Base-by-base conservation (phyloP, 1,140 invertebrate genomes). In the Sycophaga agraensis region DNA sequence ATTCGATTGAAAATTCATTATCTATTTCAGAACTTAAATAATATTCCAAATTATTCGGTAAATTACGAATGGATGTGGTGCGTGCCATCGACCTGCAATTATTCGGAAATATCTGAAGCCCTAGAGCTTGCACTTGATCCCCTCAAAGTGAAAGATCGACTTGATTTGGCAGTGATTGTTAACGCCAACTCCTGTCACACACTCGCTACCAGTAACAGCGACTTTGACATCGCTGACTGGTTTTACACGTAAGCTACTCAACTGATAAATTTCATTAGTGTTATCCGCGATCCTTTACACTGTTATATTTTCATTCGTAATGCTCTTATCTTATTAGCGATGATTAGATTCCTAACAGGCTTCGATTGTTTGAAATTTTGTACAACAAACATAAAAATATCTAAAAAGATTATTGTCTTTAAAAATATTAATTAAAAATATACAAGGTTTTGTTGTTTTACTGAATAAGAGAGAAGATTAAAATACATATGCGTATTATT, bases 11-110 rank as follows among this genome's bases (percentile, higher is more conserved):
- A 53, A 31, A 40, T 22, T n/a, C n/a, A n/a, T 37, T 28, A 4
- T 39, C n/a, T 39, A 17, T 28, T 43, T 40, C 45, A 75, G 74
- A 61, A 63, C 21, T 34, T 65, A 34, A 46, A 73, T 60, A 67
- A 67, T 8, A 0, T 65, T 43, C 2, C 68, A 65, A 0, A 50
- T 22, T 24, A 43, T 4, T 60, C 75, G 7, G 51, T 68, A 0
- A 26, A 59, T 1, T 77, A 73, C 63, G 70, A 71, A 17, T 74
- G 73, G 75, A 66, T 71, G 57, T 74, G 68, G 72, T 77, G 74
- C 40, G 65, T 75, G 6, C 75, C 75, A 3, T 76, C 75, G 0
- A 70, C 63, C 21, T 77, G 75, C 57, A 71, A 65, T 19, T 34
- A 65, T 9, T 49, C 58, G 14, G 72, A 76, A 9, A 57, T 77